These are phyloP conservation scores for Orchesella flavescens DNA, from an alignment of 2,888 invertebrate genomes.

Conservation along the genomic window DNA sequence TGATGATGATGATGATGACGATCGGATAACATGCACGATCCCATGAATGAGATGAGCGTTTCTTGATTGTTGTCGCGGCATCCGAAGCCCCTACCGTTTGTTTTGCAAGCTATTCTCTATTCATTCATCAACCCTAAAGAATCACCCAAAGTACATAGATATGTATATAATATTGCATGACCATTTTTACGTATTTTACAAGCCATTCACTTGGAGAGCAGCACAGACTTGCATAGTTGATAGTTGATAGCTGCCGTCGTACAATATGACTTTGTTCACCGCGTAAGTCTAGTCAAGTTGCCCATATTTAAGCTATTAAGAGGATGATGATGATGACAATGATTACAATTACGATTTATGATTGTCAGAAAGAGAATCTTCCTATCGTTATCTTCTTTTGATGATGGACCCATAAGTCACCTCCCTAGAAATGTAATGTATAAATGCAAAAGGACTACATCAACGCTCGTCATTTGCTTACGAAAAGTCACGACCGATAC, in stretches of 20 bases:
- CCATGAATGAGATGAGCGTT: not conserved
- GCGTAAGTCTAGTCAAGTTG: too few relatives aligned
- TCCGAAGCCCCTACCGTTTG: constrained; percentile 17
- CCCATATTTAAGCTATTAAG: constrained; percentile 6
- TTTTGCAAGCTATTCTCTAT: constrained; percentile 13
- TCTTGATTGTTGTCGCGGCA: constrained; percentile 21
- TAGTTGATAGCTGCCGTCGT: too few relatives aligned
- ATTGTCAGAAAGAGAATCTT: constrained; percentile 34
- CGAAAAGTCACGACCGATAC: constrained; percentile 37
- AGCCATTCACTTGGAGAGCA: too few relatives aligned
- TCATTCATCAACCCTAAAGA: constrained; percentile 10
- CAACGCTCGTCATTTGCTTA: constrained; percentile 39
- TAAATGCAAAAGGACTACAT: constrained; percentile 34
- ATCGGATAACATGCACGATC: not conserved
- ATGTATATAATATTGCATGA: too few relatives aligned
- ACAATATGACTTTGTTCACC: too few relatives aligned
- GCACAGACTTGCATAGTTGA: too few relatives aligned
- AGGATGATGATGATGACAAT: constrained; percentile 42
- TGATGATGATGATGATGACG: not conserved
- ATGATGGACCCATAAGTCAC: constrained; percentile 33
- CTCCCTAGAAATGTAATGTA: constrained; percentile 31
- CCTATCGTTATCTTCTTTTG: constrained; percentile 21
- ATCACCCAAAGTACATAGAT: too few relatives aligned
- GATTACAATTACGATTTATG: constrained; percentile 45
- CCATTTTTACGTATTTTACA: too few relatives aligned